Evolutionary conservation across 2,888 invertebrate genomes (phyloP), one percentile per base, ranked within the genome.

Genomic region (Ctena decussata): DNA sequence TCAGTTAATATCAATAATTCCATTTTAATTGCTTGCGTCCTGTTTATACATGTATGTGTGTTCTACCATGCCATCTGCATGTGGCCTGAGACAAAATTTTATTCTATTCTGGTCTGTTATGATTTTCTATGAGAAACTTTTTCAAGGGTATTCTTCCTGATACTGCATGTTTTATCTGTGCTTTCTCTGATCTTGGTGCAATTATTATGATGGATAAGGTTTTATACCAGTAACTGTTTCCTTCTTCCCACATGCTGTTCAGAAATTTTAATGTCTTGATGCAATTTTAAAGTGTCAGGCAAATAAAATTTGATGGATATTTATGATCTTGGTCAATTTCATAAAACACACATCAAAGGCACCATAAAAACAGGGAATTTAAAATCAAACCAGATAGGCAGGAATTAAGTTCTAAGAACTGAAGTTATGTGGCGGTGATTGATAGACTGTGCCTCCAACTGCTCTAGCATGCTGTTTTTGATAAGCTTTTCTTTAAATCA

Each of bases 271-370:
- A 65, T 65, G 65, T 30, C 65, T 65, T 65, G 65, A 65, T 65
- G 65, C 35, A 65, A 65, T 65, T 65, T 65, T 27, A 65, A 35
- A 65, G 65, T 65, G 65, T 32, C 65, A 65, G 65, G 65, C 65
- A 65, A 65, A 65, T 65, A 65, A 65, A 65, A 65, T 65, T 65
- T 65, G 65, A 65, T 65, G 65, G 65, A 65, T 65, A 65, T 65
- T 65, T 65, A 65, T 65, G 27, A 32, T 65, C 65, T 65, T 65
- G 65, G 65, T 65, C 65, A 65, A 65, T 65, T 65, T 65, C 65
- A 65, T 65, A 65, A 65, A 65, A 35, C 35, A 65, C 65, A 65
- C 65, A 65, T 65, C 65, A 65, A 65, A 65, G 65, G 24, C 12
- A 35, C 3, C 35, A 65, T 65, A 65, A 65, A 65, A 65, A 5